Base-by-base conservation (phyloP, 2,797 vertebrate genomes). In the Pteropus rufus region DNA sequence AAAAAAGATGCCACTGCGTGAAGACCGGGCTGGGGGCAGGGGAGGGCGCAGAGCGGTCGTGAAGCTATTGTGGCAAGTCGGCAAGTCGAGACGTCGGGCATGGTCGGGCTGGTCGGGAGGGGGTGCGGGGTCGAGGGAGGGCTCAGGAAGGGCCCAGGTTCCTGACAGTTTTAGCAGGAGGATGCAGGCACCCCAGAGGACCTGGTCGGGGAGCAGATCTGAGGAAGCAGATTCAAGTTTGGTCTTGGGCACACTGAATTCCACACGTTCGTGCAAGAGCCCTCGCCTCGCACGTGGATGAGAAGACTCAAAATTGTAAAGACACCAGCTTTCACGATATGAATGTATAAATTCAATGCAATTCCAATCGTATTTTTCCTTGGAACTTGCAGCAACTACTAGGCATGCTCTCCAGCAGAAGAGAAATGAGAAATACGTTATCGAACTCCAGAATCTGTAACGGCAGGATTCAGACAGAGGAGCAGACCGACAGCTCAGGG, bases 311-410 rank as follows among this genome's bases (percentile, higher is more conserved):
- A 54, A 95, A 90, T 95, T 95, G 91, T 97, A 96, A 97, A 97
- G 87, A 92, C 89, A 92, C 95, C 97, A 95, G 64, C 93, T 97
- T 89, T 95, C 52, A 56, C 91, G 96, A 96, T 95, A 94, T 95
- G 95, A 95, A 97, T 97, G 91, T 92, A 95, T 96, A 95, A 95
- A 95, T 92, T 96, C 95, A 92, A 89, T 94, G 89, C 44, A 39
- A 76, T 72, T 97, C 92, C 90, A 96, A 97, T 91, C n/a, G 49
- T 73, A 72, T 85, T 92, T 93, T 92, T 95, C 69, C 84, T 93
- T 65, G 76, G 73, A 95, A 94, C 94, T 95, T 96, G 64, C 0
- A 77, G 24, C 75, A 79, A 83, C 96, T 97, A 88, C 86, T 29
- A 49, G 91, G 67, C 92, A 56, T 29, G 62, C 96, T 96, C 58